Conservation (phyloP, 2,888 invertebrate species). For the Isoperla grammatica region DNA sequence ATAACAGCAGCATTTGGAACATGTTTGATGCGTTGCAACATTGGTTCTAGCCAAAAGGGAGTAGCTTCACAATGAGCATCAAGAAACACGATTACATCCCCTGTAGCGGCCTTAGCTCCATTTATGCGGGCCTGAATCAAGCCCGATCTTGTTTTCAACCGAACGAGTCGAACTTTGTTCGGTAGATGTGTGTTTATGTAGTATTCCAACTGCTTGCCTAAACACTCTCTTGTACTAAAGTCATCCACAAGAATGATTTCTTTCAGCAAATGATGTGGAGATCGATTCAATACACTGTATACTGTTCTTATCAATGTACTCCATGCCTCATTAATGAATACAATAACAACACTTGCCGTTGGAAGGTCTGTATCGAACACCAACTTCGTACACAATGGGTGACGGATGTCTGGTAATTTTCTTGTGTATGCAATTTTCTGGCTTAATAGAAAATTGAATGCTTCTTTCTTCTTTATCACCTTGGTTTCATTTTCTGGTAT, state of each 20-base stretch:
- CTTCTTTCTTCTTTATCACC: constrained; percentile 70
- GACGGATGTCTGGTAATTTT: constrained; percentile 60
- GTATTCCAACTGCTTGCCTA: constrained; percentile 69
- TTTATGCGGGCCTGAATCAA: constrained; percentile 84
- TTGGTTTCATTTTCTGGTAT: constrained; percentile 59
- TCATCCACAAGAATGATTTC: constrained; percentile 96
- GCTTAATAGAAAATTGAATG: constrained; percentile 83
- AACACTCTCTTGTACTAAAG: constrained; percentile 68
- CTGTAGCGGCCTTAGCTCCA: constrained; percentile 77
- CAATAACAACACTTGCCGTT: constrained; percentile 72
- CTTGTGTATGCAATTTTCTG: constrained; percentile 83
- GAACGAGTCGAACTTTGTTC: constrained; percentile 63
- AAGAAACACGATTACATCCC: constrained; percentile 77
- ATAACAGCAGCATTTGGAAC: constrained; percentile 75
- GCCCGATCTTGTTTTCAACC: constrained; percentile 72
- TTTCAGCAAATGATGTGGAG: constrained; percentile 64
- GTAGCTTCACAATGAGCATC: constrained; percentile 87
- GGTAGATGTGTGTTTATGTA: constrained; percentile 71
- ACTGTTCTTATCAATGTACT: constrained; percentile 77
- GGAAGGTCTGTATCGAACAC: constrained; percentile 60
- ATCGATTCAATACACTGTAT: constrained; percentile 81
- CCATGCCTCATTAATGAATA: constrained; percentile 89
- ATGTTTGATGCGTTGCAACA: constrained; percentile 78
- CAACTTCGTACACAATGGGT: constrained; percentile 50
- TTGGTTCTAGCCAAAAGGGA: constrained; percentile 61